phyloP scores from a whole-genome alignment of 2,888 invertebrate species.

The Synergus itoensis region DNA sequence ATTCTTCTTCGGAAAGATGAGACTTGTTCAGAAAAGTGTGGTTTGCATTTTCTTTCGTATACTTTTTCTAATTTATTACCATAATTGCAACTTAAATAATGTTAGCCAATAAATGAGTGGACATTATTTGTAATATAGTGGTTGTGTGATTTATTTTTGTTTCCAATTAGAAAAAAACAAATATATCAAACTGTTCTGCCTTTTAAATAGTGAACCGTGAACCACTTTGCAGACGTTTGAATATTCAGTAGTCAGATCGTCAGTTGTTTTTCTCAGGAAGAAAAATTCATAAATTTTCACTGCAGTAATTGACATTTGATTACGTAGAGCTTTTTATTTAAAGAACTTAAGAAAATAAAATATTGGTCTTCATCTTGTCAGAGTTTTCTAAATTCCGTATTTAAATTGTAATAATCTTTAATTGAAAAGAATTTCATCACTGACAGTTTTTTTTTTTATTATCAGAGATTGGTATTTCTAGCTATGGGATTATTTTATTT shows the following conservation, averaged over 20 bases:
- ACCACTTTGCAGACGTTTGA: background rate
- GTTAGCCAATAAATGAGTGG: too few relatives aligned
- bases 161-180: too few relatives aligned
- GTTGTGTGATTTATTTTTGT: too few relatives aligned
- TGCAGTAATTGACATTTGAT: background rate
- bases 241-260: background rate
- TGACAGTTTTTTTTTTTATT: background rate
- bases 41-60: background rate
- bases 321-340: background rate
- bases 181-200: too few relatives aligned
- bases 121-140: too few relatives aligned
- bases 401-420: background rate
- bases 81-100: background rate
- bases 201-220: background rate
- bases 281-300: background rate
- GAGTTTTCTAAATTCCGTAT: too few relatives aligned
- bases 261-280: background rate
- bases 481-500: background rate
- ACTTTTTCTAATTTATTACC: background rate
- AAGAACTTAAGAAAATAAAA: background rate
- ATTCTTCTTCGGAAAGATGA: background rate
- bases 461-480: background rate
- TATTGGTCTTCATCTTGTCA: too few relatives aligned
- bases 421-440: constrained; percentile 31
- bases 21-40: constrained; percentile 1